Base-by-base conservation (phyloP, 2,113 vertebrate genomes). In the Mixornis gularis region DNA sequence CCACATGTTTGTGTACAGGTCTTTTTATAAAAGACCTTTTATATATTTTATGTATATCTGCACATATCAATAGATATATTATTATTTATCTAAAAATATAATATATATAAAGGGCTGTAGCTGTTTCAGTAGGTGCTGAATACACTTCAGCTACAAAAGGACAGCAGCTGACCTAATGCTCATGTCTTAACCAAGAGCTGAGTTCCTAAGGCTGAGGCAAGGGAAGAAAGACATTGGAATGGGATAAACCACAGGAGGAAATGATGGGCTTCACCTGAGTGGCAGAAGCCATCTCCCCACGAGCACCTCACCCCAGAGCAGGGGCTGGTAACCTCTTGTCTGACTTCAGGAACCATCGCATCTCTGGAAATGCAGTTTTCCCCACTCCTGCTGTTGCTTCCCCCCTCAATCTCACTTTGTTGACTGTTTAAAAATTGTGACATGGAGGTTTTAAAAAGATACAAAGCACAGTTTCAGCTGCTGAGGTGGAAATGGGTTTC, bases 311-410 rank as follows among this genome's bases (percentile, higher is more conserved):
- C 6, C 5, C 13, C 32, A 43, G 22, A 73, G 46, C 10, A 52
- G 25, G 25, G 24, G 10, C n/a, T 55, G 34, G 56, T 38, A 89
- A 51, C 7, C 41, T 87, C 20, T 20, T 26, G 15, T 22, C 29
- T 85, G 34, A 17, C 13, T 7, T 9, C 3, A 8, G 56, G 51
- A 65, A 40, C 30, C 7, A 8, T 1, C 0, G 0, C 12, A 14
- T 21, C 22, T 59, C 46, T 51, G 41, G 10, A 55, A 83, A 46
- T 26, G 22, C 26, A 41, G 17, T 66, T 56, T 69, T 60, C 22
- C 22, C 30, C 12, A 18, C 11, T 66, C 41, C 49, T 63, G 21
- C 17, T 22, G 10, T 48, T 1, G 1, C n/a, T 51, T 43, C 7
- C 25, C 27, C 22, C 26, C 30, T 36, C 40, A 44, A 26, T 22